These are phyloP conservation scores for Eristalinus aeneus DNA, from an alignment of 2,888 invertebrate species.

Conservation along the genomic window DNA sequence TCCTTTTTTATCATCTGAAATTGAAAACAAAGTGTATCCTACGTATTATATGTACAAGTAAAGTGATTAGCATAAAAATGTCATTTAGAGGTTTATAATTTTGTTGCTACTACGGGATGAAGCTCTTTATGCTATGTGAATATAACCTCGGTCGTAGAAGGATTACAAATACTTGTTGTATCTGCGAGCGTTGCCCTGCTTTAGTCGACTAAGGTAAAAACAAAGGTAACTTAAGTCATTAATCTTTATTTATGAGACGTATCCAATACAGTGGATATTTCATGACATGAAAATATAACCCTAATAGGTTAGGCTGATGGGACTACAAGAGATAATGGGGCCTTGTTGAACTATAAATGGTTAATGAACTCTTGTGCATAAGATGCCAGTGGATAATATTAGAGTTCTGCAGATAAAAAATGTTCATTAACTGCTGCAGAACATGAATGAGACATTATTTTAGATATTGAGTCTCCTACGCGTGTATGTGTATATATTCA, in stretches of 20 bases:
- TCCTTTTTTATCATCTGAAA: slow-evolving; percentile 10
- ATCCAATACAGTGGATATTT: slow-evolving; percentile 25
- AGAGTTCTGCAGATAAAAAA: too few relatives aligned
- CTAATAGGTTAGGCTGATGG: neutral
- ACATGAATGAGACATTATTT: too few relatives aligned
- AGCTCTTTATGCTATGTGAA: slow-evolving; percentile 7
- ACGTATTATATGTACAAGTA: neutral
- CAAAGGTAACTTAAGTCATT: slow-evolving; percentile 18
- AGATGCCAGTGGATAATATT: neutral
- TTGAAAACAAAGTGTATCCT: slow-evolving; percentile 41
- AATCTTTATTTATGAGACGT: slow-evolving; percentile 41
- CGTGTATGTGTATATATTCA: too few relatives aligned
- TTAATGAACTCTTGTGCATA: neutral
- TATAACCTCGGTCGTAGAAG: neutral
- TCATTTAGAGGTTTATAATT: slow-evolving; percentile 37
- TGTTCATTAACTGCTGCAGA: too few relatives aligned
- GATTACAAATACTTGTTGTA: neutral
- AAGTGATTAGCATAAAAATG: slow-evolving; percentile 49
- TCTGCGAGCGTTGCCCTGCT: neutral
- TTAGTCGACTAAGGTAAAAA: neutral
- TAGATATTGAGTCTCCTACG: too few relatives aligned
- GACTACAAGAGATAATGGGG: neutral
- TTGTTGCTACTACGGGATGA: slow-evolving; percentile 31
- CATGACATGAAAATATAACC: slow-evolving; percentile 35
- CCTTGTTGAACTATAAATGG: neutral